These are phyloP conservation scores for Hypotaenidia philippensis DNA, from an alignment of 2,797 vertebrate genomes.

Conservation along the genomic window DNA sequence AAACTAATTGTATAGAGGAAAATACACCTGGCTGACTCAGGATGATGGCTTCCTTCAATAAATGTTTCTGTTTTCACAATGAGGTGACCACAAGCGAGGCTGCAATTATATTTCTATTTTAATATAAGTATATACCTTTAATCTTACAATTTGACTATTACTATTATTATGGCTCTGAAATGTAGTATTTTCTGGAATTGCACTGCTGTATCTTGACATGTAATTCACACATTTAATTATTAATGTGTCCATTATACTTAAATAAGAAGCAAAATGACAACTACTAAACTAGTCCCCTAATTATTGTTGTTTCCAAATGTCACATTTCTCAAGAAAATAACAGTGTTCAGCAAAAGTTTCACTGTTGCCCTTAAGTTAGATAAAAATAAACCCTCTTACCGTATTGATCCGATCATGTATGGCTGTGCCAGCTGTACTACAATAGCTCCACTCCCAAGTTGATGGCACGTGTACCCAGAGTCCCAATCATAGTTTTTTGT, in stretches of 20 bases:
- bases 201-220: background rate
- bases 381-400: conserved; percentile 80
- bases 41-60: background rate
- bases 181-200: background rate
- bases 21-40: background rate
- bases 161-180: background rate
- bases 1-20: background rate
- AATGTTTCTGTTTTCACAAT: background rate
- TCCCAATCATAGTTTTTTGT: conserved; percentile 98
- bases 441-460: conserved; percentile 96
- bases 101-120: conserved; percentile 7
- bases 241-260: background rate
- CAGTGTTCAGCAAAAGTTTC: background rate
- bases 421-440: conserved; percentile 97
- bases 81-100: background rate
- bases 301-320: background rate
- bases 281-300: background rate
- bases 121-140: background rate
- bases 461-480: conserved; percentile 97
- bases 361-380: background rate
- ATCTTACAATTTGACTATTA: background rate
- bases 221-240: conserved; percentile 17
- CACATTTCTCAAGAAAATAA: conserved; percentile 7
- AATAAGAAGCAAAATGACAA: background rate
- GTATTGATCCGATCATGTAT: conserved; percentile 90